Conservation (phyloP, 2,797 vertebrate species). For the Neomorphus geoffroyi region DNA sequence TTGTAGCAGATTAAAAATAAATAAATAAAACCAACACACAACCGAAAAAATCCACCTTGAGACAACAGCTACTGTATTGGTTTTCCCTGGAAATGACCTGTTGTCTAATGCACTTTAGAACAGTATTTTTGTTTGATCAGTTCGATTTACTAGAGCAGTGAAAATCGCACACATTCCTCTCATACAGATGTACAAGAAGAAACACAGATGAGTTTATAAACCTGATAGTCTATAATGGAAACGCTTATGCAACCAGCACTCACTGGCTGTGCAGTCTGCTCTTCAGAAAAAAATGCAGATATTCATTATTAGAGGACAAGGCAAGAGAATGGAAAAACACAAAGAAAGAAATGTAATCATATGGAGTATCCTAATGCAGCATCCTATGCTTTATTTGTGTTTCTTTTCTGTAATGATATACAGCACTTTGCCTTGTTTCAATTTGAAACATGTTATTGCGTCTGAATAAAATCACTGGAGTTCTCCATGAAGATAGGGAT, state of each 20-base stretch:
- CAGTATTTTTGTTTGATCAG: constrained; percentile 13
- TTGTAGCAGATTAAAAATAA: not conserved
- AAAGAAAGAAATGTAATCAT: constrained; percentile 3
- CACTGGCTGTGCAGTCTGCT: not conserved
- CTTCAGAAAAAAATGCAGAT: not conserved
- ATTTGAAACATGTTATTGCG: not conserved
- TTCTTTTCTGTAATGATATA: not conserved
- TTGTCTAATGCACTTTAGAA: constrained; percentile 48
- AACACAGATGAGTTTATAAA: constrained; percentile 32
- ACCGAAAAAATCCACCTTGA: not conserved
- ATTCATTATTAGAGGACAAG: not conserved
- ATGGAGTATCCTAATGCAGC: not conserved
- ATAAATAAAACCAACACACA: too few species aligned
- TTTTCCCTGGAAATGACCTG: not conserved
- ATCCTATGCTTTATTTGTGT: not conserved
- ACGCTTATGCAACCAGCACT: not conserved
- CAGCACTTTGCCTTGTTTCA: constrained; percentile 11
- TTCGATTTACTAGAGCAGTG: not conserved
- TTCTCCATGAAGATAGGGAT: constrained; percentile 18
- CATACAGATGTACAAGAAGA: not conserved
- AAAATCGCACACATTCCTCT: not conserved
- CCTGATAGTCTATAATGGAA: not conserved
- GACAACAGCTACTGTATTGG: constrained; percentile 7
- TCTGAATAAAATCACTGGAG: not conserved
- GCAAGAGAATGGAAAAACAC: not conserved